These are phyloP conservation scores for Telmatochromis brachygnathus DNA, from an alignment of 2,113 vertebrate genomes.

Conservation along the genomic window DNA sequence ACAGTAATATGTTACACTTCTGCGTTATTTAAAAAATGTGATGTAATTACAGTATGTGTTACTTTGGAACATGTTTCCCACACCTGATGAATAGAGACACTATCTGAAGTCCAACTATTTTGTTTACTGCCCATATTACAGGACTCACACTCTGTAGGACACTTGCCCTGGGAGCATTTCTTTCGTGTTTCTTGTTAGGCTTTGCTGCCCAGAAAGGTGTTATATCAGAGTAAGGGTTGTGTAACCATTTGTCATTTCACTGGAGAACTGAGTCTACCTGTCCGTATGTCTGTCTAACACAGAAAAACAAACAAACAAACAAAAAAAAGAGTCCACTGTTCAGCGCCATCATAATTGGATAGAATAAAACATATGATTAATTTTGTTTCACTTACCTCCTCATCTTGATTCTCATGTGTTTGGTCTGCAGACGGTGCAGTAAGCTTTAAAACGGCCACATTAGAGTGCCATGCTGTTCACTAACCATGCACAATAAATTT, in stretches of 20 bases:
- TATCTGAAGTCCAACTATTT: background rate
- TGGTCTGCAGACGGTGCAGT: background rate
- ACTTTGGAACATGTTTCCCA: background rate
- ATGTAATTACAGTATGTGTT: background rate
- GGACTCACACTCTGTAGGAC: background rate
- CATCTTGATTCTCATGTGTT: background rate
- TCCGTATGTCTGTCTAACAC: background rate
- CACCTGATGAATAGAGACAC: background rate
- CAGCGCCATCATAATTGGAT: background rate
- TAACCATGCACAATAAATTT: constrained; percentile 12
- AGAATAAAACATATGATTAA: background rate
- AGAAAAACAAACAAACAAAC: background rate
- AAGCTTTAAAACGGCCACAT: background rate
- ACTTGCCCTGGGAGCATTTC: background rate
- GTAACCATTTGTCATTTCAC: constrained; percentile 44
- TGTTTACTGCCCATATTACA: background rate
- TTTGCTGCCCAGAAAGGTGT: background rate
- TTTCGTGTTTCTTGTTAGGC: background rate
- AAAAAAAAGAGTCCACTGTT: constrained; percentile 14
- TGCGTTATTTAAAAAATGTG: background rate
- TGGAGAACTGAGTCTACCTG: constrained; percentile 32
- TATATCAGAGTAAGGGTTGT: constrained; percentile 46
- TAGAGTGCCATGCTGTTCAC: background rate
- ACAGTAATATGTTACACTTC: background rate
- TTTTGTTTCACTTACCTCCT: background rate